phyloP scores from a whole-genome alignment of 2,797 vertebrate species.

The Gallinago solitaria region DNA sequence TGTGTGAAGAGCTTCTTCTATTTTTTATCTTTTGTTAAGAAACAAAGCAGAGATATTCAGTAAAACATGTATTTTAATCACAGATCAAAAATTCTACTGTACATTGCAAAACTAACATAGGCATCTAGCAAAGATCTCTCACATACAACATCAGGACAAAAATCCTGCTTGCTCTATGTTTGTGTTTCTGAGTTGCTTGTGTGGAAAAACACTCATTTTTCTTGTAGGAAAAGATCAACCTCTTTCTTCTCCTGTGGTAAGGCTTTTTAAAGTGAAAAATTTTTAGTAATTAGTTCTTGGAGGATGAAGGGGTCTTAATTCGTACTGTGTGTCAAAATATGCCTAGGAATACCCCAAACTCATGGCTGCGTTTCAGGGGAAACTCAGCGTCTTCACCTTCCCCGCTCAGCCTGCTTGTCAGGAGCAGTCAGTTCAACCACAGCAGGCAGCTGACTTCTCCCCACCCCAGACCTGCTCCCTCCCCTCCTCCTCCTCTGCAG shows the following conservation, averaged over 20 bases:
- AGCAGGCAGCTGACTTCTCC: not conserved
- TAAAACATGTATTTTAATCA: not conserved
- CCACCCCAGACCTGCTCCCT: not conserved
- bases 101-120: not conserved
- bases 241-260: not conserved
- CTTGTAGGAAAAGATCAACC: not conserved
- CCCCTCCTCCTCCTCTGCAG: not conserved
- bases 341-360: not conserved
- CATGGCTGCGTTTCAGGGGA: not conserved
- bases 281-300: not conserved
- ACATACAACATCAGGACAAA: not conserved
- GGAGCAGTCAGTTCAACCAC: not conserved
- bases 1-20: not conserved
- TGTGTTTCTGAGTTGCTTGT: not conserved
- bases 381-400: not conserved
- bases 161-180: not conserved
- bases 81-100: not conserved
- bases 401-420: not conserved
- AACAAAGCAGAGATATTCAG: not conserved
- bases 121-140: not conserved
- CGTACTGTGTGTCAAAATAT: not conserved
- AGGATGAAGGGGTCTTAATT: not conserved
- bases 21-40: not conserved
- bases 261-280: not conserved
- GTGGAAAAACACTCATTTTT: not conserved